phyloP scores from a whole-genome alignment of 2,888 invertebrate genomes.

The Drosophila seclusa region DNA sequence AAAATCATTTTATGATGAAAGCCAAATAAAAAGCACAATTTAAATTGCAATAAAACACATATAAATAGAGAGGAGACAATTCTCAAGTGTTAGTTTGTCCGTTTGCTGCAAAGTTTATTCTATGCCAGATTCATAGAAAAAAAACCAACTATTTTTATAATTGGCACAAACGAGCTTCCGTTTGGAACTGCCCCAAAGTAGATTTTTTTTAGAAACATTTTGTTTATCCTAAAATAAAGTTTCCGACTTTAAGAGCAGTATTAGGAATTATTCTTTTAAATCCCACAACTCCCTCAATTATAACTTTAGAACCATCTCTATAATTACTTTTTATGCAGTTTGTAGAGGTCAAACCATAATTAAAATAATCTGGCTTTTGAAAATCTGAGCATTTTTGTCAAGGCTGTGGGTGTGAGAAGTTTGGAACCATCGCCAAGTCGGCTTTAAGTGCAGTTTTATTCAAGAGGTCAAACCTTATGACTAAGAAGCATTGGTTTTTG shows the following conservation, averaged over 20 bases:
- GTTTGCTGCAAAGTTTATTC: not conserved
- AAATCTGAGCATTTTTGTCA: not conserved
- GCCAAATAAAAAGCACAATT: constrained; percentile 38
- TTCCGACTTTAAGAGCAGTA: not conserved
- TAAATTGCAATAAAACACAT: constrained; percentile 13
- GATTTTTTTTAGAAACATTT: not conserved
- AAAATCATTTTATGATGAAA: constrained; percentile 48
- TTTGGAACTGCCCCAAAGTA: not conserved
- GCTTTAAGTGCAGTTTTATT: not conserved
- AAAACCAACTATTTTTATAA: not conserved
- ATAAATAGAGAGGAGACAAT: not conserved
- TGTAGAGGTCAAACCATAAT: not conserved
- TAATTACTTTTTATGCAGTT: not conserved
- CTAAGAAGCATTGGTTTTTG: not conserved
- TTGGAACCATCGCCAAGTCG: not conserved
- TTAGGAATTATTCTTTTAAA: not conserved
- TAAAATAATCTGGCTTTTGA: not conserved
- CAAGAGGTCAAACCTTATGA: not conserved
- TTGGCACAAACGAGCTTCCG: not conserved
- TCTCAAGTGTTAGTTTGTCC: not conserved
- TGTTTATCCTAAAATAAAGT: no score
- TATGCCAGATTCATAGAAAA: not conserved
- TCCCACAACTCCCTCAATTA: not conserved
- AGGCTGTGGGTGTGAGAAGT: no score
- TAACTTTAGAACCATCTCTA: not conserved